A percentile compares a stretch with the other conserved stretches of the same genome.
phyloP scores from a whole-genome alignment of 2,888 invertebrate species.

The Zeuzera pyrina region DNA sequence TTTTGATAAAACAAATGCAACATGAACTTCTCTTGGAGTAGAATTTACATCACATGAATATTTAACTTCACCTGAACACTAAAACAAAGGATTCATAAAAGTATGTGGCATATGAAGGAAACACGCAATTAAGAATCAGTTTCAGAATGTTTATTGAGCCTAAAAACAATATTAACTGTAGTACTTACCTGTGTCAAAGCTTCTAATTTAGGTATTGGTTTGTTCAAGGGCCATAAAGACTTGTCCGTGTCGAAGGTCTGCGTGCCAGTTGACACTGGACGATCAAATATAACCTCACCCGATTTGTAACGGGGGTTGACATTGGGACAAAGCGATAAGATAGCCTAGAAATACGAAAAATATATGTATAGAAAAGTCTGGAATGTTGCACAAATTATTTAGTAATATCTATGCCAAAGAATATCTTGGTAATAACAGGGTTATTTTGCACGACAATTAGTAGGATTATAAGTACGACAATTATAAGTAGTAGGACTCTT shows the following conservation, averaged over 20 bases:
- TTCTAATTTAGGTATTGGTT: constrained; percentile 83
- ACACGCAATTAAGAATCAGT: too few species aligned
- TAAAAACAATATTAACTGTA: background rate
- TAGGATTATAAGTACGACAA: too few species aligned
- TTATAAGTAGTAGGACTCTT: too few species aligned
- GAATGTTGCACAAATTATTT: too few species aligned
- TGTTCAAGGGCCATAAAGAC: constrained; percentile 79
- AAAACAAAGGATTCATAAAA: constrained; percentile 16
- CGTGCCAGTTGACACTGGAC: constrained; percentile 77
- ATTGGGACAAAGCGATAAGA: constrained; percentile 63
- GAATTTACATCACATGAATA: constrained; percentile 76
- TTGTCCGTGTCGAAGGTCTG: constrained; percentile 82
- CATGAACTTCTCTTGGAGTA: constrained; percentile 76
- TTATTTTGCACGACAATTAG: too few species aligned
- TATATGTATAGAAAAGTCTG: too few species aligned
- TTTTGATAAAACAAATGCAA: constrained; percentile 74
- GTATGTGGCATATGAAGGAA: too few species aligned
- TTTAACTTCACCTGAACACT: constrained; percentile 79
- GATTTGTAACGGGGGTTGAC: constrained; percentile 58
- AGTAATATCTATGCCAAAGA: too few species aligned
- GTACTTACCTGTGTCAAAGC: constrained; percentile 60
- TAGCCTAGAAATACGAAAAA: constrained; percentile 47
- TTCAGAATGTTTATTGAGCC: too few species aligned
- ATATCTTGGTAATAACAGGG: too few species aligned
- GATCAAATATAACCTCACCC: constrained; percentile 67